Conservation (phyloP, 35 echinoderm and acorn worm genomes). For the Eucidaris tribuloides region DNA sequence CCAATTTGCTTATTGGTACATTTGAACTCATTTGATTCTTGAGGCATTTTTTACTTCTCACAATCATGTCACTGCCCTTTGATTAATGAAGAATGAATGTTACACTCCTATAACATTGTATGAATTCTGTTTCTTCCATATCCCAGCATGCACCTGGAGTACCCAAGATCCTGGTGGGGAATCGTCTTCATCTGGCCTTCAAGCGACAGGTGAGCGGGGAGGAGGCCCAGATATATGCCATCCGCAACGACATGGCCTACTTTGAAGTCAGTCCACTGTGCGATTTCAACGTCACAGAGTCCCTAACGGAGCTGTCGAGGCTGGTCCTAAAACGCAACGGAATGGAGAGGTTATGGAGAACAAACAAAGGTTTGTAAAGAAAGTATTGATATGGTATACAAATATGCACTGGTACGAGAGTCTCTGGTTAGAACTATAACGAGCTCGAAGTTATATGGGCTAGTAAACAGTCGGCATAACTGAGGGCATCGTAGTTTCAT, state of each 20-base stretch:
- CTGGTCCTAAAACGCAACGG: constrained; percentile 92
- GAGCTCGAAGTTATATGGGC: too few relatives aligned
- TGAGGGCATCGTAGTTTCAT: too few relatives aligned
- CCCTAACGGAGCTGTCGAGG: constrained; percentile 83
- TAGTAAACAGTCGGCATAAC: too few relatives aligned
- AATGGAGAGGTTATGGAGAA: constrained; percentile 92
- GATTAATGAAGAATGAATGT: too few relatives aligned
- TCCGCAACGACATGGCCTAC: constrained; percentile 95
- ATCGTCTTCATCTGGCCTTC: constrained; percentile 90
- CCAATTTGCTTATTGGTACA: too few relatives aligned
- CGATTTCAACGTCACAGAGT: constrained; percentile 92
- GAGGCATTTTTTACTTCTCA: too few relatives aligned
- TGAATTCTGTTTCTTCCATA: constrained; percentile 8
- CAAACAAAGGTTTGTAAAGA: constrained; percentile 99
- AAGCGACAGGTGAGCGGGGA: constrained; percentile 82
- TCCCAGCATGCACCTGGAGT: constrained; percentile 97
- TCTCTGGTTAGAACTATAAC: too few relatives aligned
- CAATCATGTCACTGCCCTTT: too few relatives aligned
- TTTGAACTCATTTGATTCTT: too few relatives aligned
- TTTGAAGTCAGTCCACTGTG: constrained; percentile 95
- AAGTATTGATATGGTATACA: too few relatives aligned
- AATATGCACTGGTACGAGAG: too few relatives aligned
- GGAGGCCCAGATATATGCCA: constrained; percentile 74
- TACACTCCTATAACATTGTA: too few relatives aligned
- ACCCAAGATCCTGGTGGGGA: constrained; percentile 90